Percentiles rank a stretch among this genome's conserved stretches.
Evolutionary conservation across 2,113 vertebrate species (phyloP).

Genomic region (Ammodytes marinus): DNA sequence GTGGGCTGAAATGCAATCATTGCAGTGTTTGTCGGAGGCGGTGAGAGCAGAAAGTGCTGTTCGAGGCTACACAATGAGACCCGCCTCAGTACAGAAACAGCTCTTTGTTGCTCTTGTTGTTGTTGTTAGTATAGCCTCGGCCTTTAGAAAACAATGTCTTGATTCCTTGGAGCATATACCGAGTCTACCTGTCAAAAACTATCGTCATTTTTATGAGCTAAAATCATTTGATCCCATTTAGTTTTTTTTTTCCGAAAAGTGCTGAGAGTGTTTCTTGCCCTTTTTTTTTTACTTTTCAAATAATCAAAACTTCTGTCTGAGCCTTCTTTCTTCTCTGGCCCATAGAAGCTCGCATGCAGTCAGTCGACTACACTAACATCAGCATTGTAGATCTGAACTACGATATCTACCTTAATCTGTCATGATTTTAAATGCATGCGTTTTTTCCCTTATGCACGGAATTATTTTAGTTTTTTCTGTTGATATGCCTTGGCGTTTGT

Average conservation of each 20-base stretch:
- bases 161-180: neutral
- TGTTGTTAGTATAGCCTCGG: conserved; percentile 6
- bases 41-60: conserved; percentile 47
- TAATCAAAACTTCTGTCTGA: conserved; percentile 22
- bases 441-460: conserved; percentile 46
- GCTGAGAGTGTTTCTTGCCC: conserved; percentile 18
- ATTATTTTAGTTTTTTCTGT: conserved; percentile 48
- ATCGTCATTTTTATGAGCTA: neutral
- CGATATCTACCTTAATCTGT: conserved; percentile 56
- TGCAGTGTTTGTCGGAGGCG: conserved; percentile 44
- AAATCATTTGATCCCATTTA: conserved; percentile 22
- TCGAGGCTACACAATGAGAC: conserved; percentile 26
- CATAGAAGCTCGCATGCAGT: conserved; percentile 59
- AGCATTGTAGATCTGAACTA: conserved; percentile 47
- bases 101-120: conserved; percentile 10
- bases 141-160: neutral
- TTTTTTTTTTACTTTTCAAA: neutral
- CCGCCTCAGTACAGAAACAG: neutral
- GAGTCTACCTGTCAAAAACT: conserved; percentile 11
- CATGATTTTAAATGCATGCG: conserved; percentile 75
- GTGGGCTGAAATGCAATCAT: conserved; percentile 56
- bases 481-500: conserved; percentile 13
- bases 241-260: conserved; percentile 31
- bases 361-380: conserved; percentile 54
- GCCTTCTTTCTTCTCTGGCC: conserved; percentile 30